phyloP scores from a whole-genome alignment of 2,797 vertebrate genomes.

The Bufotes viridis region DNA sequence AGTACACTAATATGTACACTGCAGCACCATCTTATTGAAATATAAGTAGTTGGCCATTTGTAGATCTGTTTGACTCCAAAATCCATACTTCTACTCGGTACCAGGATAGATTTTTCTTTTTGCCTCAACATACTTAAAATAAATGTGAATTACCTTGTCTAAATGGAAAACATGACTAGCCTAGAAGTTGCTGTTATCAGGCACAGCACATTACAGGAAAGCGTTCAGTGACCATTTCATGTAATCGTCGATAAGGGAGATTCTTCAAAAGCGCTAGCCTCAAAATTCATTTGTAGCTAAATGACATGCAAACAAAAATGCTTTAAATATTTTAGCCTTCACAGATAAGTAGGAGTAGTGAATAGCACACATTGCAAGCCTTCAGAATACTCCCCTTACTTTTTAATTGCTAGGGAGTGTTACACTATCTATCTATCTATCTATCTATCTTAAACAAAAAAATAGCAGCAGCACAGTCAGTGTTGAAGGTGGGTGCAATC shows the following conservation, averaged over 20 bases:
- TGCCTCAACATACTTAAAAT: background rate
- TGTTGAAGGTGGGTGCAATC: too few species aligned
- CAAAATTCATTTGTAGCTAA: background rate
- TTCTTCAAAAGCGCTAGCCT: background rate
- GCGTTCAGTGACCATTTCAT: background rate
- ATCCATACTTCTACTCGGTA: background rate
- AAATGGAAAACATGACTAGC: background rate
- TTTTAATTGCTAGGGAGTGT: background rate
- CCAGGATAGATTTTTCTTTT: background rate
- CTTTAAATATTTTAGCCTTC: background rate
- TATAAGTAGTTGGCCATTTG: too few species aligned
- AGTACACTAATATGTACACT: too few species aligned
- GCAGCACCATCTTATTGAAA: too few species aligned
- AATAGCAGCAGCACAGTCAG: too few species aligned
- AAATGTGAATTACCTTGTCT: background rate
- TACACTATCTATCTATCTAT: background rate
- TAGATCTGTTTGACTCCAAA: background rate
- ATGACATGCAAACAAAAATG: background rate
- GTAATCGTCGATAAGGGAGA: background rate
- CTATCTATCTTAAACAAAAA: too few species aligned
- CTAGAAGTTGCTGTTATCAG: background rate
- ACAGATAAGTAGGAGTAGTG: background rate
- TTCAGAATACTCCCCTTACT: background rate
- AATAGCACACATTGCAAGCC: background rate
- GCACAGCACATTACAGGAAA: constrained; percentile 4